Conservation (phyloP, 37 sponge, comb jelly and placozoan species). For the Cladorhizidae sp. region DNA sequence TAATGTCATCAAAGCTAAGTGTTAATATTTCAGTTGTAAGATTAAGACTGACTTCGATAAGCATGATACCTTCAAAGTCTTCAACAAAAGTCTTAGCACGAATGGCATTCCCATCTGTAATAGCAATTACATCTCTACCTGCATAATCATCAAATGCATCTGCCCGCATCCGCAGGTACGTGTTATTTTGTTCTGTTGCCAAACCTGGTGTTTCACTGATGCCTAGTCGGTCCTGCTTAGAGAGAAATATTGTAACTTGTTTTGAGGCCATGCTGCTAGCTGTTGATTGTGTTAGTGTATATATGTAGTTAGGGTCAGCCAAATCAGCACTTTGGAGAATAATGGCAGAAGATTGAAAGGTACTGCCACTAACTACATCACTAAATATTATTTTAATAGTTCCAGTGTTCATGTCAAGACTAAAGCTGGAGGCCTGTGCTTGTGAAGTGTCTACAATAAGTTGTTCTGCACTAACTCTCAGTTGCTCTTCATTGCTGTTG, state of each 20-base stretch:
- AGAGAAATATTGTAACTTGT: constrained; percentile 50
- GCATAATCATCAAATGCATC: constrained; percentile 78
- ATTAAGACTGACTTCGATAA: constrained; percentile 58
- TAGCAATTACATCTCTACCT: constrained; percentile 74
- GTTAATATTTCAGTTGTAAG: constrained; percentile 54
- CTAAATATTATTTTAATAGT: constrained; percentile 54
- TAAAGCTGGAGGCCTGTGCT: constrained; percentile 38
- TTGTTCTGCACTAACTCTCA: background rate
- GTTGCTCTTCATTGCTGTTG: constrained; percentile 14
- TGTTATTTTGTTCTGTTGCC: constrained; percentile 69
- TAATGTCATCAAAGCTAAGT: constrained; percentile 80
- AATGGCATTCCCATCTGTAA: constrained; percentile 77
- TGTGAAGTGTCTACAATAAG: constrained; percentile 36
- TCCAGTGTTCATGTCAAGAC: constrained; percentile 76
- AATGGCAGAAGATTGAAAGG: constrained; percentile 51
- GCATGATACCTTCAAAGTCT: constrained; percentile 57
- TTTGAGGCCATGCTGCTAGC: constrained; percentile 41
- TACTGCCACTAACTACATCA: constrained; percentile 60
- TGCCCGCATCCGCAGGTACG: constrained; percentile 78
- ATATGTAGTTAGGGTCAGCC: constrained; percentile 13
- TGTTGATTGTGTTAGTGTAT: constrained; percentile 56
- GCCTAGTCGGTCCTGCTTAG: constrained; percentile 66
- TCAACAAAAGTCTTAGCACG: constrained; percentile 37
- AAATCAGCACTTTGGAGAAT: constrained; percentile 47
- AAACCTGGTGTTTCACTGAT: constrained; percentile 56